These are phyloP conservation scores for Harpagoxenus sublaevis DNA, from an alignment of 2,888 invertebrate genomes.

Conservation along the genomic window DNA sequence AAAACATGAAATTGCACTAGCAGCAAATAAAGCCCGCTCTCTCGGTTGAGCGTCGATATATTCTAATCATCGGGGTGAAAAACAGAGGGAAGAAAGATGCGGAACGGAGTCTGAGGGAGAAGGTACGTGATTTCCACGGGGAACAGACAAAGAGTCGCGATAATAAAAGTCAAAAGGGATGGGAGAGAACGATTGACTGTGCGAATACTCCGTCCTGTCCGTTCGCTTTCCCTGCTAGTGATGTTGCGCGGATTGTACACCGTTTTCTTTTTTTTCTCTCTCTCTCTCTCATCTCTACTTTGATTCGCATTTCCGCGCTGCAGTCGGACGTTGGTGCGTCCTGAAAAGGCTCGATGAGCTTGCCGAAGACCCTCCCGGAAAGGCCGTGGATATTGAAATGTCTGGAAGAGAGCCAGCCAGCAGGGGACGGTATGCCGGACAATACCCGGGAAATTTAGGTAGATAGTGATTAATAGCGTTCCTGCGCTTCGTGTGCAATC, in stretches of 20 bases:
- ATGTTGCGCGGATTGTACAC: slow-evolving; percentile 33
- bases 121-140: slow-evolving; percentile 80
- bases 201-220: background rate
- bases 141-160: slow-evolving; percentile 59
- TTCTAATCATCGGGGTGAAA: slow-evolving; percentile 78
- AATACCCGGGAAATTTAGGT: slow-evolving; percentile 42
- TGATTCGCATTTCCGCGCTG: slow-evolving; percentile 26
- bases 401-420: slow-evolving; percentile 56
- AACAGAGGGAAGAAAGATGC: background rate
- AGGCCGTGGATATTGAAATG: slow-evolving; percentile 47
- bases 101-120: slow-evolving; percentile 9
- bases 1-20: slow-evolving; percentile 80
- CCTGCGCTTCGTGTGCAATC: background rate
- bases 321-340: background rate
- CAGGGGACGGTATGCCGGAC: slow-evolving; percentile 18
- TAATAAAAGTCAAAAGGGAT: slow-evolving; percentile 59
- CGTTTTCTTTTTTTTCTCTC: background rate
- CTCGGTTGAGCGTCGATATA: slow-evolving; percentile 75
- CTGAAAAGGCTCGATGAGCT: slow-evolving; percentile 24
- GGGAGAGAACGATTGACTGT: slow-evolving; percentile 15
- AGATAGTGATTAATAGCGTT: slow-evolving; percentile 41
- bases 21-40: slow-evolving; percentile 71
- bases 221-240: background rate
- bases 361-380: background rate
- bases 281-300: too few species aligned